phyloP scores from a whole-genome alignment of 2,797 vertebrate genomes.

The Anolis apletophallus region DNA sequence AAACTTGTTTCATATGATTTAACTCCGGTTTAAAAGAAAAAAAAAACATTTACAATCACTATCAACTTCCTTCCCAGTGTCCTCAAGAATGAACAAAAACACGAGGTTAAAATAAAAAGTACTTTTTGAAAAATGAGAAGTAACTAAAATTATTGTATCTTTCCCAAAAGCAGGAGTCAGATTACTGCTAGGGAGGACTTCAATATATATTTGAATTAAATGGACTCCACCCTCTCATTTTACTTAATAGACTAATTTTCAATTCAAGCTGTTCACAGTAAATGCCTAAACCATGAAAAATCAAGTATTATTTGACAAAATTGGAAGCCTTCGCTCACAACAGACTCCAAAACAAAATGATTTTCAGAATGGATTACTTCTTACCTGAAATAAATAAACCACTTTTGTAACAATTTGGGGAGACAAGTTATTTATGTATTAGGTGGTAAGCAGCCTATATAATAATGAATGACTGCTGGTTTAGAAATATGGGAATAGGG shows the following conservation, averaged over 20 bases:
- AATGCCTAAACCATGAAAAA: slow-evolving; percentile 3
- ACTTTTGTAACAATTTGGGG: not conserved
- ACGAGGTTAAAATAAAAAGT: not conserved
- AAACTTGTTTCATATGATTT: not conserved
- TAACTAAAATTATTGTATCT: not conserved
- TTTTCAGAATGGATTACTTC: not conserved
- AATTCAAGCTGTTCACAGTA: not conserved
- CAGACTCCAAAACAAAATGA: not conserved
- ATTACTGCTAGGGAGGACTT: not conserved
- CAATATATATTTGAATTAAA: not conserved
- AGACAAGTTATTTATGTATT: not conserved
- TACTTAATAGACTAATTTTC: slow-evolving; percentile 10
- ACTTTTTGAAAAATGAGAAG: not conserved
- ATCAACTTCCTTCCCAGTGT: not conserved
- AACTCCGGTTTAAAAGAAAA: not conserved
- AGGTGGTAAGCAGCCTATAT: slow-evolving; percentile 9
- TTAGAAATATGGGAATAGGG: not conserved
- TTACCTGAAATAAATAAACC: not conserved
- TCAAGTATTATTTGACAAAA: slow-evolving; percentile 10
- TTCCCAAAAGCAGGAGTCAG: slow-evolving; percentile 11
- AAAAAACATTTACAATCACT: not conserved
- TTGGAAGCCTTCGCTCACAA: slow-evolving; percentile 6
- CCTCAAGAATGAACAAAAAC: not conserved
- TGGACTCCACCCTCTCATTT: not conserved
- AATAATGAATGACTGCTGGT: not conserved